These are phyloP conservation scores for Sarcophaga variegata DNA, from an alignment of 2,888 invertebrate species.

Conservation along the genomic window DNA sequence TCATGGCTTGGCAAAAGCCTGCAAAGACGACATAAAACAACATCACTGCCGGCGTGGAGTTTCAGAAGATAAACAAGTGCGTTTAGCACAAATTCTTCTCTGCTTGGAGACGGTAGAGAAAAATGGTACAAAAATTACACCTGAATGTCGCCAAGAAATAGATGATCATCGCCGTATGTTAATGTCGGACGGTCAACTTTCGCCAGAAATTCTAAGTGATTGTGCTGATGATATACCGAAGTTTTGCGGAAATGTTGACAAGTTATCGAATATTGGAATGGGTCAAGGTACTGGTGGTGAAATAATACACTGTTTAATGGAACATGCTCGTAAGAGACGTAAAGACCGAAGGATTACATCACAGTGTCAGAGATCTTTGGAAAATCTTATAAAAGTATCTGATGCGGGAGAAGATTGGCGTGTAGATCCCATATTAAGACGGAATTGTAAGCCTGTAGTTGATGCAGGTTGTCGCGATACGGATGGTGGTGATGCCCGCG, in stretches of 20 bases:
- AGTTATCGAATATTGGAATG: conserved; percentile 73
- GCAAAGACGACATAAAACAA: conserved; percentile 93
- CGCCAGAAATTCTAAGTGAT: conserved; percentile 93
- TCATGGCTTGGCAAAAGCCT: conserved; percentile 93
- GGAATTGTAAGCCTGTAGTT: conserved; percentile 93
- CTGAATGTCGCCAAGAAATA: conserved; percentile 94
- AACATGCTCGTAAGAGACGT: conserved; percentile 86
- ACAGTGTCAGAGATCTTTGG: conserved; percentile 90
- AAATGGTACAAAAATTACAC: conserved; percentile 88
- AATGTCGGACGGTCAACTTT: conserved; percentile 96
- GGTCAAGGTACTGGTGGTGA: conserved; percentile 85
- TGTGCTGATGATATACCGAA: conserved; percentile 92
- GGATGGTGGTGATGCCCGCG: conserved; percentile 89
- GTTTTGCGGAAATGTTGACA: conserved; percentile 88
- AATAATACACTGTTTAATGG: conserved; percentile 98
- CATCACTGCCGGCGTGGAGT: conserved; percentile 92
- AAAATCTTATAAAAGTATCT: conserved; percentile 90
- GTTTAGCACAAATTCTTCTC: conserved; percentile 93
- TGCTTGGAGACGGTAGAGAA: conserved; percentile 92
- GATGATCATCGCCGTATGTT: conserved; percentile 94
- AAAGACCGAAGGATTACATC: conserved; percentile 87
- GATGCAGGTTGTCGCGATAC: conserved; percentile 89
- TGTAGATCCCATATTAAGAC: conserved; percentile 94
- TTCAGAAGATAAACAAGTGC: conserved; percentile 91
- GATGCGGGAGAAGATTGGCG: conserved; percentile 98